These are phyloP conservation scores for Sanderia malayensis DNA, from an alignment of 30 jellyfish, hydroid and myxozoan species.

Conservation along the genomic window DNA sequence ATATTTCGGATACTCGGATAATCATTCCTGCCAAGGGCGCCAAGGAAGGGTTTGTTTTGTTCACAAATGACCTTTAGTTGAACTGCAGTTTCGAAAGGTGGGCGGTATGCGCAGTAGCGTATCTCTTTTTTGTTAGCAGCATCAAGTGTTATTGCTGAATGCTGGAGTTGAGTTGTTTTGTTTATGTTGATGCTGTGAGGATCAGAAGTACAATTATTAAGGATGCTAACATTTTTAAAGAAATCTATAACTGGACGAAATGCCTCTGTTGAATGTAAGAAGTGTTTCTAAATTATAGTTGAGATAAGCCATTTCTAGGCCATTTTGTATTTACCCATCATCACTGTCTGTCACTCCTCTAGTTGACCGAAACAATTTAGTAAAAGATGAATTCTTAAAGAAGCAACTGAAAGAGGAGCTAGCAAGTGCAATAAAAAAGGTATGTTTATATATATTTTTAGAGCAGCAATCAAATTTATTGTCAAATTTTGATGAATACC, in stretches of 20 bases:
- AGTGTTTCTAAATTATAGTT: not conserved
- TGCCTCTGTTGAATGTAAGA: not conserved
- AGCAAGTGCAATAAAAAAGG: slow-evolving; percentile 52
- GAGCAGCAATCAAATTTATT: too few relatives aligned
- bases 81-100: too few relatives aligned
- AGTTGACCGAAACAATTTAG: slow-evolving; percentile 70
- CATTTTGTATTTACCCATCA: not conserved
- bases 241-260: not conserved
- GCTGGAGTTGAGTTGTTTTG: too few relatives aligned
- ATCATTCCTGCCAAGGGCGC: too few relatives aligned
- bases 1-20: slow-evolving; percentile 75
- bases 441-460: too few relatives aligned
- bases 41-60: too few relatives aligned
- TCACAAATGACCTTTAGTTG: too few relatives aligned
- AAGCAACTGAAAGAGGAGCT: slow-evolving; percentile 49
- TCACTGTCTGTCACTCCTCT: not conserved
- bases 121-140: too few relatives aligned
- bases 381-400: slow-evolving; percentile 53
- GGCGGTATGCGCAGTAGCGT: too few relatives aligned
- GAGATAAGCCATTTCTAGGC: not conserved
- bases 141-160: too few relatives aligned
- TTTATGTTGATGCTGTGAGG: too few relatives aligned
- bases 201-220: too few relatives aligned
- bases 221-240: not conserved
- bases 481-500: not conserved